Evolutionary conservation across 2,113 vertebrate species (phyloP), one percentile per base, ranked within the genome.

Genomic region (Caranx ignobilis): DNA sequence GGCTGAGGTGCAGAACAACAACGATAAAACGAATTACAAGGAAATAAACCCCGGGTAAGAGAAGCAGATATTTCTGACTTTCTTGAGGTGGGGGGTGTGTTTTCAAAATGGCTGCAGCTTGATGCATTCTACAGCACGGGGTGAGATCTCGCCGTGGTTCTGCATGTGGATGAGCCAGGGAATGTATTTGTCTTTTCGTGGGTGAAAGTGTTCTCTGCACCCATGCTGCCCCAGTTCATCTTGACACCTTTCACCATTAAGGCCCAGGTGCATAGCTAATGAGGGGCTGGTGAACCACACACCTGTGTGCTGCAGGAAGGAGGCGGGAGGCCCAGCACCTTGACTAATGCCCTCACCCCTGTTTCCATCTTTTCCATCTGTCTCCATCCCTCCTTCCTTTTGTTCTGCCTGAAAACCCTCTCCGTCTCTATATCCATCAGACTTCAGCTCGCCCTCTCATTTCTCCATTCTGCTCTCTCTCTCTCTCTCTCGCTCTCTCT

Each of bases 1-100:
- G 90, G 90, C 88, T 90, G 89, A 93, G 85, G 84, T 78, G 82
- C 84, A 85, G 74, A 94, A 91, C 87, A 94, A 90, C 87, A 87
- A 89, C 89, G 77, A 93, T 93, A 91, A 94, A 93, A 93, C 48
- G 31, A 88, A 86, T 88, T 88, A 88, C 80, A 88, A 92, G 87
- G 83, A 88, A 91, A 94, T 89, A 93, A 94, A 93, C 87, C 83
- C 57, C 78, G 63, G 84, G 83, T 88, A 90, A 85, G 88, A 89
- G 87, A 88, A 83, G 88, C 43, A 80, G 69, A 60, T 87, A 84
- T 84, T 84, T 74, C 63, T 39, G 66, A 82, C 61, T 87, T 80
- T 87, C 66, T 68, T 6, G 4, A 15, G 68, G 62, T 11, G 48
- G 39, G 71, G 13, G 45, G 55, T 43, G 41, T 0, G 12, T 37